A percentile compares a stretch with the other conserved stretches of the same genome.
phyloP scores from a whole-genome alignment of 2,888 invertebrate genomes.

The Gortyna flavago region DNA sequence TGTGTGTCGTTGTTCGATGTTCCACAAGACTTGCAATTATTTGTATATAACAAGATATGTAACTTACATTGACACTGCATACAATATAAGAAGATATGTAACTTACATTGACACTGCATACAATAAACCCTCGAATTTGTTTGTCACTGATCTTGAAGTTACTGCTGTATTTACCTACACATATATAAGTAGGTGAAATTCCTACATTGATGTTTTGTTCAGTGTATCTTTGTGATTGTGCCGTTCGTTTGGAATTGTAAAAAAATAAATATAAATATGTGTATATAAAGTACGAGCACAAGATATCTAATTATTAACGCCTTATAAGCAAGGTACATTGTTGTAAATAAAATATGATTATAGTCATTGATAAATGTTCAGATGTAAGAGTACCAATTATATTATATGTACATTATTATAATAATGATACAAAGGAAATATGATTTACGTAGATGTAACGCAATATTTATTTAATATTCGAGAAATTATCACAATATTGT shows the following conservation, averaged over 20 bases:
- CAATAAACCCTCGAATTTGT: slow-evolving; percentile 33
- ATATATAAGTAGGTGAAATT: slow-evolving; percentile 31
- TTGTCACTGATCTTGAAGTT: slow-evolving; percentile 30
- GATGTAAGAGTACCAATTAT: slow-evolving; percentile 63
- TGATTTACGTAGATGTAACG: slow-evolving; percentile 67
- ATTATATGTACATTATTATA: slow-evolving; percentile 66
- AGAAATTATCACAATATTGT: slow-evolving; percentile 82
- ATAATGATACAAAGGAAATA: slow-evolving; percentile 62
- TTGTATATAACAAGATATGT: slow-evolving; percentile 32
- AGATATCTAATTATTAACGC: slow-evolving; percentile 69
- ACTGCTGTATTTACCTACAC: slow-evolving; percentile 12
- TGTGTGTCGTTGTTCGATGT: slow-evolving; percentile 36
- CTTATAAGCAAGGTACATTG: slow-evolving; percentile 70
- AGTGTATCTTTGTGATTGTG: slow-evolving; percentile 46
- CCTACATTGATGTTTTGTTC: slow-evolving; percentile 48
- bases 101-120: slow-evolving; percentile 10
- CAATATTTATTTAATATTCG: slow-evolving; percentile 73
- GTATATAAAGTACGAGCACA: slow-evolving; percentile 68
- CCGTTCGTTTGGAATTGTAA: slow-evolving; percentile 52
- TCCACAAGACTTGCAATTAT: slow-evolving; percentile 45
- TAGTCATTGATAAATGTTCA: slow-evolving; percentile 58
- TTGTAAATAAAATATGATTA: slow-evolving; percentile 72
- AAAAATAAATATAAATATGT: slow-evolving; percentile 48
- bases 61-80: slow-evolving; percentile 9
- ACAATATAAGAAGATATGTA: slow-evolving; percentile 26